A percentile compares a stretch with the other conserved stretches of the same genome.
These are phyloP conservation scores for Ptychadena robeensis DNA, from an alignment of 2,797 vertebrate species.

Conservation along the genomic window DNA sequence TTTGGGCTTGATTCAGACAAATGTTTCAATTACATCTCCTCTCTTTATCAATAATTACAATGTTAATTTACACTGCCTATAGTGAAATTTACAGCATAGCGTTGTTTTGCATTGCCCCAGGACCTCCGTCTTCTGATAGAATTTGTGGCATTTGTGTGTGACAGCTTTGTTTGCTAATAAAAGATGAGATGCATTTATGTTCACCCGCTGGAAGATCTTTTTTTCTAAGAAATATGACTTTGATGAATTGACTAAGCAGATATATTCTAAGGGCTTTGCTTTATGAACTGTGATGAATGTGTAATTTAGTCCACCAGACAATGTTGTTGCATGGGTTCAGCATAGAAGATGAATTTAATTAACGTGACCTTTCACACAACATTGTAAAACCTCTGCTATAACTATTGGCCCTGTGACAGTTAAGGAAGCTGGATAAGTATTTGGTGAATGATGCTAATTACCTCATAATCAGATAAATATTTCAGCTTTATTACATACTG, in stretches of 20 bases:
- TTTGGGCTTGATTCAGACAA: no score
- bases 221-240: constrained; percentile 22
- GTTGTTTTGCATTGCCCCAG: no score
- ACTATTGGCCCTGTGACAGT: neutral
- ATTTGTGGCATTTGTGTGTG: neutral
- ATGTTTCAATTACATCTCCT: no score
- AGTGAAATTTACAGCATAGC: no score
- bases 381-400: neutral
- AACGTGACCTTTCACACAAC: neutral
- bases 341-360: neutral
- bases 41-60: no score
- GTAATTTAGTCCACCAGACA: neutral
- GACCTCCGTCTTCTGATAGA: neutral
- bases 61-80: no score
- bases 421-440: no score
- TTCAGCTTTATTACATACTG: no score
- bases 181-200: neutral
- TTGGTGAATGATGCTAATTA: no score
- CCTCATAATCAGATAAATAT: no score
- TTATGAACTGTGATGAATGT: constrained; percentile 13
- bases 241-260: constrained; percentile 10
- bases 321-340: neutral
- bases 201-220: neutral
- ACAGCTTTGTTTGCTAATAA: neutral
- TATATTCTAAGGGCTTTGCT: neutral